Evolutionary conservation across 2,797 vertebrate species (phyloP).

Genomic region (Nannoperca obscura): DNA sequence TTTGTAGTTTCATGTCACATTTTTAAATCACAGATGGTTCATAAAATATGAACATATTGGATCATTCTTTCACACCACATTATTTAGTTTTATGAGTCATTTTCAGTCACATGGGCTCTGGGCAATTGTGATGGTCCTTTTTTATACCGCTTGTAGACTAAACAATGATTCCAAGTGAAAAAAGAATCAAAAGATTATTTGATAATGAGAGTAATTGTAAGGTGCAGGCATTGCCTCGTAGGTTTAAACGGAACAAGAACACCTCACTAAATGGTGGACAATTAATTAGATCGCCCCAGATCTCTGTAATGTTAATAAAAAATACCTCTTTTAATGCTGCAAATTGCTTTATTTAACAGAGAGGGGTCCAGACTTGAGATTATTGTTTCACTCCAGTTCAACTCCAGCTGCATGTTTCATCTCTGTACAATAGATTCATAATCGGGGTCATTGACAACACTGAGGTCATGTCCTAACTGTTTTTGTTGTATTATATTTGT

Average conservation of each 20-base stretch:
- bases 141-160: not conserved
- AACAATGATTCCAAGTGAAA: not conserved
- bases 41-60: not conserved
- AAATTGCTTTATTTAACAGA: not conserved
- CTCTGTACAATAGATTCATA: not conserved
- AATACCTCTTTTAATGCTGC: not conserved
- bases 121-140: no score
- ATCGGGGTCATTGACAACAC: not conserved
- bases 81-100: not conserved
- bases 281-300: not conserved
- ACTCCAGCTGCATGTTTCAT: not conserved
- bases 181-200: not conserved
- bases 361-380: not conserved
- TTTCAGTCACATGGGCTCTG: not conserved
- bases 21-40: slow-evolving; percentile 4
- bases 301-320: slow-evolving; percentile 9
- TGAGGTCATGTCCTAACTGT: not conserved
- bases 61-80: not conserved
- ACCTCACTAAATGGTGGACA: not conserved
- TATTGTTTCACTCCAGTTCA: slow-evolving; percentile 20
- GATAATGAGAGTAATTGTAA: not conserved
- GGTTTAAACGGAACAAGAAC: not conserved
- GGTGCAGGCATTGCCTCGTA: not conserved
- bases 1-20: not conserved
- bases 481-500: not conserved